These are phyloP conservation scores for Chaetodon auriga DNA, from an alignment of 2,113 vertebrate species.

Conservation along the genomic window DNA sequence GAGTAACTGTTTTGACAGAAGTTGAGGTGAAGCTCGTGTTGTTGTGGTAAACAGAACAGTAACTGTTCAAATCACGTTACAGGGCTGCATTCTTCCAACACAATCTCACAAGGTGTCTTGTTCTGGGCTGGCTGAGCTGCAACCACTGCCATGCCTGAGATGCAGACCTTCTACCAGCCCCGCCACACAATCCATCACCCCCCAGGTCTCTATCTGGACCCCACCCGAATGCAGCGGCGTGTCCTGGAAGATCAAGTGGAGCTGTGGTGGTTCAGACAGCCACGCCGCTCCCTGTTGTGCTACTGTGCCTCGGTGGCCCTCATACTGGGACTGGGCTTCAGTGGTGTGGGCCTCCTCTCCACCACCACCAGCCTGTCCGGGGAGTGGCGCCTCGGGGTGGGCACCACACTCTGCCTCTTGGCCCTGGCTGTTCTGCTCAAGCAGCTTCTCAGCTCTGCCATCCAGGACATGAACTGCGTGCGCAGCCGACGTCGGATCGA, in stretches of 20 bases:
- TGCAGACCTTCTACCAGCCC: conserved; percentile 79
- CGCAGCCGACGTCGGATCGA: conserved; percentile 89
- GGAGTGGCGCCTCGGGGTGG: conserved; percentile 92
- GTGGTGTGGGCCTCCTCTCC: conserved; percentile 91
- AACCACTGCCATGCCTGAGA: conserved; percentile 76
- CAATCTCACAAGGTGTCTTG: conserved; percentile 61
- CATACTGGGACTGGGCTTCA: conserved; percentile 89
- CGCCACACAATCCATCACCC: conserved; percentile 44
- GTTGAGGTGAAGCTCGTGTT: neutral
- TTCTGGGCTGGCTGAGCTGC: conserved; percentile 1
- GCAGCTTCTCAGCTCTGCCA: conserved; percentile 95
- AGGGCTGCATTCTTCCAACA: neutral
- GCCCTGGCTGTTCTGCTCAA: conserved; percentile 94
- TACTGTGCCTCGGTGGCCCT: conserved; percentile 90
- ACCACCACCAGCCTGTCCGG: conserved; percentile 89
- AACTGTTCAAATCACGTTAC: neutral
- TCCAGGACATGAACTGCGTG: conserved; percentile 99
- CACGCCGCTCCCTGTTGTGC: conserved; percentile 90
- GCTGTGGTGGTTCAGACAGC: conserved; percentile 96
- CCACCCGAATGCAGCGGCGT: conserved; percentile 77
- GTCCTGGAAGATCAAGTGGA: conserved; percentile 93
- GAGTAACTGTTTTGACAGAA: conserved; percentile 38
- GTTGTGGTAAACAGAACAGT: neutral
- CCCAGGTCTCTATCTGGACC: conserved; percentile 55
- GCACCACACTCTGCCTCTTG: conserved; percentile 92